Evolutionary conservation across 2,888 invertebrate genomes (phyloP).

Genomic region (Timema podura): DNA sequence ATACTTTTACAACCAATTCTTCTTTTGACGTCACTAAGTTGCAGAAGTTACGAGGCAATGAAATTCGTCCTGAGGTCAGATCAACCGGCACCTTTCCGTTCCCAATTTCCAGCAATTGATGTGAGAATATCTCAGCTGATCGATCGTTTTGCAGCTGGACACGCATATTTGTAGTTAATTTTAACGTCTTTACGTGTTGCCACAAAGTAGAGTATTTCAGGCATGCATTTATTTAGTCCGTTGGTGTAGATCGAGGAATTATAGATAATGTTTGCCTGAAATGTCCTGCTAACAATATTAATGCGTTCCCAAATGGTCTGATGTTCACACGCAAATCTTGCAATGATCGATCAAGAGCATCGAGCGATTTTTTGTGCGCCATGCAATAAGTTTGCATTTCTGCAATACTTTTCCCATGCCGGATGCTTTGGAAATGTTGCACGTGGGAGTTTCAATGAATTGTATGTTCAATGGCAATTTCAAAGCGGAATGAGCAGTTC

Average conservation of each 20-base stretch:
- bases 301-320: conserved; percentile 18
- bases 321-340: conserved; percentile 18
- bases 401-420: conserved; percentile 4
- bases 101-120: not conserved
- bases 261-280: too few species aligned
- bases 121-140: too few species aligned
- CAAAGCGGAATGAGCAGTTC: too few species aligned
- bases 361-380: conserved; percentile 18
- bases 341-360: conserved; percentile 18
- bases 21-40: conserved; percentile 22
- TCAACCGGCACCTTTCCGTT: not conserved
- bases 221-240: conserved; percentile 18
- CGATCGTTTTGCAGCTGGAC: not conserved
- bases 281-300: not conserved
- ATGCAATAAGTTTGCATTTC: not conserved
- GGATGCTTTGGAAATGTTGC: conserved; percentile 15
- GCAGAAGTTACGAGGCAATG: conserved; percentile 3
- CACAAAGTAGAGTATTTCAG: too few species aligned
- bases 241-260: conserved; percentile 6
- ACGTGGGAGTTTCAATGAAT: conserved; percentile 26
- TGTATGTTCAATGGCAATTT: too few species aligned
- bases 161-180: conserved; percentile 11
- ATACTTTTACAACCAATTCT: conserved; percentile 24
- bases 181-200: not conserved
- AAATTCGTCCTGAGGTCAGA: conserved; percentile 10